A percentile compares a stretch with the other conserved stretches of the same genome.
Evolutionary conservation across 1,140 invertebrate genomes (phyloP).

Genomic region (Drosophila watanabei): DNA sequence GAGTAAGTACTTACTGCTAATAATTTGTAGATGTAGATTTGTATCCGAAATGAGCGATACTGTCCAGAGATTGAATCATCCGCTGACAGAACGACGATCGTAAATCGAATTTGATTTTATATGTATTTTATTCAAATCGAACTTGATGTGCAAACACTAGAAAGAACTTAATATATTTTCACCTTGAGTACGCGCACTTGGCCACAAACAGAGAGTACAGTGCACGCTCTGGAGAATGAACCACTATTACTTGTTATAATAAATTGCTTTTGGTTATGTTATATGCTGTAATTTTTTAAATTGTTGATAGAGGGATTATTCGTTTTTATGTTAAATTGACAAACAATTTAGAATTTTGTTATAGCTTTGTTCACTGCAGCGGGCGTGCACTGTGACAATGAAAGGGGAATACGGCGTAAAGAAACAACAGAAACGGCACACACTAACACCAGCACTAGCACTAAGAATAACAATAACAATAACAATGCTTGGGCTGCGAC

Average conservation of each 20-base stretch:
- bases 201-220: constrained; percentile 62
- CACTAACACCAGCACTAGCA: constrained; percentile 58
- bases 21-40: constrained; percentile 13
- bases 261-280: neutral
- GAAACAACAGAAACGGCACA: constrained; percentile 44
- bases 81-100: constrained; percentile 32
- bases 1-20: constrained; percentile 25
- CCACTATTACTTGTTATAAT: neutral
- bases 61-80: constrained; percentile 37
- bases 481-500: constrained; percentile 52
- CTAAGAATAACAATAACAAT: constrained; percentile 59
- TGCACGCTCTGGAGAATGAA: neutral
- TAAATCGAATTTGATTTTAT: constrained; percentile 67
- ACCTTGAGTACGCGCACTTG: constrained; percentile 78
- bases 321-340: too few relatives aligned
- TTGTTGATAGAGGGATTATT: neutral
- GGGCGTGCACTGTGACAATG: constrained; percentile 17
- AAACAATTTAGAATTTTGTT: neutral
- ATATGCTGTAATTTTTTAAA: neutral
- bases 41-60: constrained; percentile 16
- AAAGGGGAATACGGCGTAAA: constrained; percentile 35
- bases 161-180: constrained; percentile 80
- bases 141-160: constrained; percentile 61
- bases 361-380: neutral
- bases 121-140: constrained; percentile 67